Percentiles rank a stretch among this genome's conserved stretches.
Conservation (phyloP, 2,797 vertebrate species). For the Lates japonicus region DNA sequence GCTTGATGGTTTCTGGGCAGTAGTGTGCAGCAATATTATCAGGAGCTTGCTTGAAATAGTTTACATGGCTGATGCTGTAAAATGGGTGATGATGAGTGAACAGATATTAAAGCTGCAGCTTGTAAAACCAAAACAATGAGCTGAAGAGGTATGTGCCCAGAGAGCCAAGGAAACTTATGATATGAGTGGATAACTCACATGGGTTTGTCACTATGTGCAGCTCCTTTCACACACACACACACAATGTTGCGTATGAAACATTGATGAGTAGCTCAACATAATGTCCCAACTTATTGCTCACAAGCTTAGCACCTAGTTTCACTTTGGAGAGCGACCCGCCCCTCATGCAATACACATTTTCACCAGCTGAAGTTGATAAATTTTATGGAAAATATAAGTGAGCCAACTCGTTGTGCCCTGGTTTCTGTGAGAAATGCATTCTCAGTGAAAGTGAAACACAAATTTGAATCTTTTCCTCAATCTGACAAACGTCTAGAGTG, state of each 20-base stretch:
- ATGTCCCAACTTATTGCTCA: too few species aligned
- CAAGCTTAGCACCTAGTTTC: too few species aligned
- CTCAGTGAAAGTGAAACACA: conserved; percentile 36
- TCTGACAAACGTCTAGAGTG: conserved; percentile 48
- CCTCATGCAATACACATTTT: too few species aligned
- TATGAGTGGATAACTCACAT: not conserved
- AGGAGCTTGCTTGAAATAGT: not conserved
- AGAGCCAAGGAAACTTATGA: not conserved
- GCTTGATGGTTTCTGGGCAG: not conserved
- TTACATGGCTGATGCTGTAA: not conserved
- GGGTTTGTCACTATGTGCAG: not conserved
- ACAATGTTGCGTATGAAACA: too few species aligned
- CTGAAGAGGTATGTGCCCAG: too few species aligned
- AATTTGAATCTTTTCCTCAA: conserved; percentile 40
- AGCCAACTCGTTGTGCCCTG: conserved; percentile 14
- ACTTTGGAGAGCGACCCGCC: too few species aligned
- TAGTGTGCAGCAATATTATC: not conserved
- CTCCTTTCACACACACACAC: too few species aligned
- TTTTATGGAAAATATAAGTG: conserved; percentile 25
- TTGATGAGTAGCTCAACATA: too few species aligned
- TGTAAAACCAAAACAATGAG: not conserved
- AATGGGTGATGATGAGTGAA: not conserved
- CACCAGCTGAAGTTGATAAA: conserved; percentile 13
- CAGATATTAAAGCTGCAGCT: not conserved
- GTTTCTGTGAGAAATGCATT: conserved; percentile 30